phyloP scores from a whole-genome alignment of 2,888 invertebrate species.

The Hypercompe scribonia region DNA sequence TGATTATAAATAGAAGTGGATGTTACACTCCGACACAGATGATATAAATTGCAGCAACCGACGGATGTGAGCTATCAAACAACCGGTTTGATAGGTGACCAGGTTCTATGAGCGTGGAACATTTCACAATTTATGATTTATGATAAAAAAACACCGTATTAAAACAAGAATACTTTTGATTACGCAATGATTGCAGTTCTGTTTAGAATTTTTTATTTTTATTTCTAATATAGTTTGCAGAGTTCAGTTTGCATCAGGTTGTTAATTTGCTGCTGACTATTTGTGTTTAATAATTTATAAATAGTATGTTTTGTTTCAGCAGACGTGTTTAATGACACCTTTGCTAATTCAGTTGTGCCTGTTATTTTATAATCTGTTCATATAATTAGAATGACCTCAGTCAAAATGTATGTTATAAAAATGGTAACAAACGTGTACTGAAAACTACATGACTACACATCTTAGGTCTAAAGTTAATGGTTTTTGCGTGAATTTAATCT shows the following conservation, averaged over 20 bases:
- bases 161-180: slow-evolving; percentile 11
- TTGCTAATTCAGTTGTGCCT: too few species aligned
- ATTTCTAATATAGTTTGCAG: slow-evolving; percentile 6
- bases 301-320: too few species aligned
- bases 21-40: background rate
- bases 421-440: too few species aligned
- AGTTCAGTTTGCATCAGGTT: background rate
- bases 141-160: background rate
- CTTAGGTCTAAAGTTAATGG: too few species aligned
- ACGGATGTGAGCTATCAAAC: slow-evolving; percentile 22
- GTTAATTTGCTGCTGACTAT: slow-evolving; percentile 7
- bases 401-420: too few species aligned
- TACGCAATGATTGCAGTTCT: slow-evolving; percentile 13
- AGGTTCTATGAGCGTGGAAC: slow-evolving; percentile 6
- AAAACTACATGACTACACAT: too few species aligned
- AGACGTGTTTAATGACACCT: too few species aligned
- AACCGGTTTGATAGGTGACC: slow-evolving; percentile 19
- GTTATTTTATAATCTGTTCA: too few species aligned
- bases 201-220: slow-evolving; percentile 1
- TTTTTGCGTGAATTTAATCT: too few species aligned
- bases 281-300: too few species aligned
- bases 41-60: slow-evolving; percentile 26
- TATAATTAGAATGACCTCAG: too few species aligned
- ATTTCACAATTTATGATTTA: slow-evolving; percentile 20
- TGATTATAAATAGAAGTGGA: background rate